phyloP scores from a whole-genome alignment of 1,140 invertebrate genomes.

The Drosophila quadrilineata region DNA sequence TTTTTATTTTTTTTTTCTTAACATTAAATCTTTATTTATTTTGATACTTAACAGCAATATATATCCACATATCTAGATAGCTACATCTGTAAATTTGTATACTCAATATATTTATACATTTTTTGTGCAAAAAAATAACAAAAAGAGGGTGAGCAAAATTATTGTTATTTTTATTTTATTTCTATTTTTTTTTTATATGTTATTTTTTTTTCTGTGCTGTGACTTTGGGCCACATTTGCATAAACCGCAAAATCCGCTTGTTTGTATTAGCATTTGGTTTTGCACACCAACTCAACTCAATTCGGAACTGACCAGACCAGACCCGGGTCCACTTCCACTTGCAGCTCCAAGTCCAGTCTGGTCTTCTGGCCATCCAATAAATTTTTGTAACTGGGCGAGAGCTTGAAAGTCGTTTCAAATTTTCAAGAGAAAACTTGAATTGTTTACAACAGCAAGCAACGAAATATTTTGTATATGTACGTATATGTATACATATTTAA shows the following conservation, averaged over 20 bases:
- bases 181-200: too few species aligned
- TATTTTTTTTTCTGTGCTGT: too few species aligned
- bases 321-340: too few species aligned
- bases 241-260: constrained; percentile 79
- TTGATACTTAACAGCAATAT: constrained; percentile 35
- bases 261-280: constrained; percentile 71
- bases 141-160: constrained; percentile 29
- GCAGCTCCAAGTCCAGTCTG: neutral
- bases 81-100: neutral
- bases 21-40: constrained; percentile 64
- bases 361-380: constrained; percentile 43
- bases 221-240: constrained; percentile 58
- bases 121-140: neutral
- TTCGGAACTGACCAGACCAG: too few species aligned
- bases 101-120: constrained; percentile 4
- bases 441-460: constrained; percentile 11
- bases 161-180: constrained; percentile 44
- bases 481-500: constrained; percentile 19
- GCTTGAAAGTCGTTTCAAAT: constrained; percentile 24
- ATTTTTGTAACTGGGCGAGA: constrained; percentile 38
- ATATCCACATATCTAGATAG: neutral
- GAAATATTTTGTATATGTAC: neutral
- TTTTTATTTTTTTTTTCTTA: constrained; percentile 14
- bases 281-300: constrained; percentile 4
- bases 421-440: constrained; percentile 30